Evolutionary conservation across 1,140 invertebrate species (phyloP).

Genomic region (Diuraphis noxia): DNA sequence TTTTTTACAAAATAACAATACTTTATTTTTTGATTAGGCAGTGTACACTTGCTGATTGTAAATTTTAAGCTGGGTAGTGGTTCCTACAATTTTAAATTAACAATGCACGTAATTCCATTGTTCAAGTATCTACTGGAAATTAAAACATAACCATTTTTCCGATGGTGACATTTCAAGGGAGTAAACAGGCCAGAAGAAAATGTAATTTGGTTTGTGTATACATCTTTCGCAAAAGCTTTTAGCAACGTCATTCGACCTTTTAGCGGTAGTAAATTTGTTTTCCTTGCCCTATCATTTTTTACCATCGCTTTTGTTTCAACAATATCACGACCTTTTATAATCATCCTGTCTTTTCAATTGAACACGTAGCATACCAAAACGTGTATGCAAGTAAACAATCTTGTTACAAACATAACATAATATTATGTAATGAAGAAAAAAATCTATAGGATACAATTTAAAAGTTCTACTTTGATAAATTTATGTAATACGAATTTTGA

Average conservation of each 20-base stretch:
- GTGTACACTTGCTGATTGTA: neutral
- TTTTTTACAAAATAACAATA: neutral
- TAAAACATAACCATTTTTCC: neutral
- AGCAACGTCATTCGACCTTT: slow-evolving; percentile 8
- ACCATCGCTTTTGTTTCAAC: slow-evolving; percentile 4
- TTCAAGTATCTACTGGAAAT: neutral
- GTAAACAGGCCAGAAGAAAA: neutral
- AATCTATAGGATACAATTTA: neutral
- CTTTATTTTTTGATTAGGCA: neutral
- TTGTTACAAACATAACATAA: neutral
- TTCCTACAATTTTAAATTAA: neutral
- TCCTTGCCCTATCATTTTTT: slow-evolving; percentile 14
- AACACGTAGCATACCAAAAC: neutral
- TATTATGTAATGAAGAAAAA: neutral
- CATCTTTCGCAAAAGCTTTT: slow-evolving; percentile 35
- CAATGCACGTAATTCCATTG: neutral
- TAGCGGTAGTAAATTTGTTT: neutral
- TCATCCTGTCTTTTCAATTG: neutral
- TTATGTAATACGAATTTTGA: neutral
- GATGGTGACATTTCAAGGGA: neutral
- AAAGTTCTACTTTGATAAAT: neutral
- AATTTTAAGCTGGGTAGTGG: neutral
- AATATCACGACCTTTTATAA: slow-evolving; percentile 7
- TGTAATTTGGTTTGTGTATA: slow-evolving; percentile 27
- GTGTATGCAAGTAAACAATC: neutral